phyloP scores from a whole-genome alignment of 2,888 invertebrate genomes.

The Mesorhabditis spiculigera region DNA sequence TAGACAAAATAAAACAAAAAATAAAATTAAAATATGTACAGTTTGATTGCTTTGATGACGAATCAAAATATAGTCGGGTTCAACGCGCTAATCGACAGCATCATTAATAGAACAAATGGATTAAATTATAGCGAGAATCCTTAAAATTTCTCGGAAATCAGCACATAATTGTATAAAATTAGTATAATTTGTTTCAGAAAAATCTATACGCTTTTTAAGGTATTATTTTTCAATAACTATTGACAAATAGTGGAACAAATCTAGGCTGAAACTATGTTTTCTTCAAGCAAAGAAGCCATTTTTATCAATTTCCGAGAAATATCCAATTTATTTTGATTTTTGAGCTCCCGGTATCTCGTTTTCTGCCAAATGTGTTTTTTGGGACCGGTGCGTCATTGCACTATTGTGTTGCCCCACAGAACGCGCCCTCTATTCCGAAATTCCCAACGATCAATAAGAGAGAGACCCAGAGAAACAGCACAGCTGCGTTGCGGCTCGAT shows the following conservation, averaged over 20 bases:
- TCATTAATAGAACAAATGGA: no score
- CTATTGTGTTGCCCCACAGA: no score
- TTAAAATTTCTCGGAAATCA: neutral
- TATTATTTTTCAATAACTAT: neutral
- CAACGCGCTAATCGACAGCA: no score
- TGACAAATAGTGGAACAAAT: neutral
- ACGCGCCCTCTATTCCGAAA: neutral
- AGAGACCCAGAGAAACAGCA: neutral
- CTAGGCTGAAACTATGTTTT: neutral
- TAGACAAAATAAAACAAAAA: no score
- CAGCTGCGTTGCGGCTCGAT: constrained; percentile 2
- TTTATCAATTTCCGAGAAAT: neutral
- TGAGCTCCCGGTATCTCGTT: neutral
- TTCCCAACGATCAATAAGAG: neutral
- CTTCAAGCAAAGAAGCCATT: neutral
- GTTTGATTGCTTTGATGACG: no score
- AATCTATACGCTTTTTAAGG: neutral
- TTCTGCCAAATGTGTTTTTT: no score
- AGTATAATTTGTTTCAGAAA: neutral
- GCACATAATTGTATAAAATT: neutral
- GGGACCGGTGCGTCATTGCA: no score
- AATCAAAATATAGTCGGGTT: no score
- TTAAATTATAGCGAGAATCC: neutral
- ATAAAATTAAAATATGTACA: no score
- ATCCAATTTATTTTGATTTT: neutral